These are phyloP conservation scores for Listronotus oregonensis DNA, from an alignment of 1,140 invertebrate species.

Conservation along the genomic window DNA sequence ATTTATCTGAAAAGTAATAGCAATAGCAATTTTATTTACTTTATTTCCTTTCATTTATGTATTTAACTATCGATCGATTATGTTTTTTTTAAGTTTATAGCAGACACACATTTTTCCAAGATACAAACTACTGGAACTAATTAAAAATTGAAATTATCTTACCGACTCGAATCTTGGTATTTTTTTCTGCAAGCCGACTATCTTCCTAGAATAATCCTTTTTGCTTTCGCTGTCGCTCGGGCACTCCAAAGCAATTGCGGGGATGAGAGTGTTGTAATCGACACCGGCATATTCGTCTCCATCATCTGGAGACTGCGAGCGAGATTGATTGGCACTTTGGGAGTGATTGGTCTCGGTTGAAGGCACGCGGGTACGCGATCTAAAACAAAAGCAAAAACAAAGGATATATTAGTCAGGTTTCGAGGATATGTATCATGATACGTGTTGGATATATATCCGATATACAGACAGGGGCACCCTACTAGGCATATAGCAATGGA, in stretches of 20 bases:
- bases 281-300: constrained; percentile 47
- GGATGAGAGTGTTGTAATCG: constrained; percentile 55
- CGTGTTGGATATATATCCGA: not conserved
- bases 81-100: no score
- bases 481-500: no score
- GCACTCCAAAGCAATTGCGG: constrained; percentile 53
- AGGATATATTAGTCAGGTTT: no score
- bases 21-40: no score
- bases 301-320: constrained; percentile 47
- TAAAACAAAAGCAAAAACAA: constrained; percentile 13
- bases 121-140: no score
- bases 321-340: constrained; percentile 37
- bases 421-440: no score
- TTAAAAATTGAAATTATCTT: constrained; percentile 14
- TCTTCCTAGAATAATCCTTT: constrained; percentile 36
- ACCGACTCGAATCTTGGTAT: constrained; percentile 43
- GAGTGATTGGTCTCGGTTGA: constrained; percentile 42
- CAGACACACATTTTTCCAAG: no score
- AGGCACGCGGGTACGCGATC: constrained; percentile 41
- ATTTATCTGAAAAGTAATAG: no score
- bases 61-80: no score
- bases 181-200: constrained; percentile 29
- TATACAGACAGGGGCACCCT: no score
- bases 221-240: constrained; percentile 49
- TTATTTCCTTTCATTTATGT: no score